These are phyloP conservation scores for Andinoacara biseriatus DNA, from an alignment of 2,113 vertebrate genomes.

Conservation along the genomic window DNA sequence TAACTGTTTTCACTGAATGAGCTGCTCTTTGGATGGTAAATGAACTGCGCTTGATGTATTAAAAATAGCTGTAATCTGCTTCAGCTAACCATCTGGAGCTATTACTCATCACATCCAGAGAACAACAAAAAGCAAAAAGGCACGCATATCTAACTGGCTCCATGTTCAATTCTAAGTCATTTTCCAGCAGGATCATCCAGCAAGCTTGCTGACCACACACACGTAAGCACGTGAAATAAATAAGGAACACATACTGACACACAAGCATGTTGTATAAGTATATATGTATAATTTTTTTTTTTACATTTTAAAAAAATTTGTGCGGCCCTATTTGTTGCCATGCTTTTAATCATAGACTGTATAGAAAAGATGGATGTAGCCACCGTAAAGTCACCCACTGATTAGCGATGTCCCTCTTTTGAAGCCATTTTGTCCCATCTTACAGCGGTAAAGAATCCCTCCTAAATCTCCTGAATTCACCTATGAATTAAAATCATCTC, in stretches of 20 bases:
- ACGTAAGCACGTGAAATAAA: not conserved
- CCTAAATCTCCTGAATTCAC: too few relatives aligned
- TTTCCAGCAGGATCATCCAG: not conserved
- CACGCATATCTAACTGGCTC: constrained; percentile 16
- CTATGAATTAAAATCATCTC: too few relatives aligned
- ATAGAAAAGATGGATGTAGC: too few relatives aligned
- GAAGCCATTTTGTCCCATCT: too few relatives aligned
- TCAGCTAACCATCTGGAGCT: constrained; percentile 6
- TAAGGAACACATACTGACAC: not conserved
- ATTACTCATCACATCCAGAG: not conserved
- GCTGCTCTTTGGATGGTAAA: not conserved
- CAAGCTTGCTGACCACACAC: constrained; percentile 11
- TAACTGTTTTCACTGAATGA: not conserved
- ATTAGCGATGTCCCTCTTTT: too few relatives aligned
- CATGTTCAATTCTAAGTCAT: not conserved
- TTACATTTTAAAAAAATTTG: too few relatives aligned
- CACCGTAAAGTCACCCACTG: too few relatives aligned
- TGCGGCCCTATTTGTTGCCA: too few relatives aligned
- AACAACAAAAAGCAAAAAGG: constrained; percentile 15
- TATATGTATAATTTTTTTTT: too few relatives aligned
- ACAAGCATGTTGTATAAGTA: not conserved
- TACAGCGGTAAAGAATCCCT: too few relatives aligned
- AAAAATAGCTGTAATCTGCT: not conserved
- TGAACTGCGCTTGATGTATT: not conserved
- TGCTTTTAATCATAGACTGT: too few relatives aligned